phyloP scores from a whole-genome alignment of 53 echinoderm and acorn worm species.

The Echinarachnius parma region DNA sequence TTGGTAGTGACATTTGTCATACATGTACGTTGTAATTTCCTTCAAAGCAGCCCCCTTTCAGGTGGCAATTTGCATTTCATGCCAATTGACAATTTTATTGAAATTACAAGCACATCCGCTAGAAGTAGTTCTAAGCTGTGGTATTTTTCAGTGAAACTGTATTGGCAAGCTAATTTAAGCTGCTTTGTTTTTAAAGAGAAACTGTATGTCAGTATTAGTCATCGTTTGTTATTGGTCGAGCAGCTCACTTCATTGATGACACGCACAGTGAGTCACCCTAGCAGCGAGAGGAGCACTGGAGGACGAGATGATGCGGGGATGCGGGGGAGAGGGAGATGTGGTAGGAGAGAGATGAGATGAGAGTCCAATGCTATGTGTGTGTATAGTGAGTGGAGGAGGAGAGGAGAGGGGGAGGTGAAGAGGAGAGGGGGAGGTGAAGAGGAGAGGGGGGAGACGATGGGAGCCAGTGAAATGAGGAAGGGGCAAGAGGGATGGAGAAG shows the following conservation, averaged over 20 bases:
- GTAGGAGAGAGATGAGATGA: not conserved
- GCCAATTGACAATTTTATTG: too few species aligned
- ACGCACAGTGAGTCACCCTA: slow-evolving; percentile 22
- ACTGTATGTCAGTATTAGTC: slow-evolving; percentile 39
- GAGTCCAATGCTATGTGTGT: not conserved
- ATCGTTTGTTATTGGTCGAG: slow-evolving; percentile 12
- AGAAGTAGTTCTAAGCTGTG: too few species aligned
- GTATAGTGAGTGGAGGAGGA: too few species aligned
- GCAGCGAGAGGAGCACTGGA: not conserved
- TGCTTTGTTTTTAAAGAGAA: slow-evolving; percentile 17
- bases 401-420: too few species aligned
- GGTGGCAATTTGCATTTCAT: too few species aligned
- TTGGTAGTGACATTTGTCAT: slow-evolving; percentile 16
- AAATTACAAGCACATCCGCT: too few species aligned
- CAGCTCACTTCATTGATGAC: slow-evolving; percentile 9
- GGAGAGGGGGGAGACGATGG: not conserved
- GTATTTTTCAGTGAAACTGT: not conserved
- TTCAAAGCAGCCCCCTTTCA: not conserved
- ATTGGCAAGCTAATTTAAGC: slow-evolving; percentile 9
- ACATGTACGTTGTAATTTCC: not conserved
- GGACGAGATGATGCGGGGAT: slow-evolving; percentile 2
- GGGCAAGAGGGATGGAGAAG: not conserved
- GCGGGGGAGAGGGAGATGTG: not conserved
- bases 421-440: not conserved
- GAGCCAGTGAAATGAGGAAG: not conserved